phyloP scores from a whole-genome alignment of 2,113 vertebrate species.

The Seriola aureovittata region DNA sequence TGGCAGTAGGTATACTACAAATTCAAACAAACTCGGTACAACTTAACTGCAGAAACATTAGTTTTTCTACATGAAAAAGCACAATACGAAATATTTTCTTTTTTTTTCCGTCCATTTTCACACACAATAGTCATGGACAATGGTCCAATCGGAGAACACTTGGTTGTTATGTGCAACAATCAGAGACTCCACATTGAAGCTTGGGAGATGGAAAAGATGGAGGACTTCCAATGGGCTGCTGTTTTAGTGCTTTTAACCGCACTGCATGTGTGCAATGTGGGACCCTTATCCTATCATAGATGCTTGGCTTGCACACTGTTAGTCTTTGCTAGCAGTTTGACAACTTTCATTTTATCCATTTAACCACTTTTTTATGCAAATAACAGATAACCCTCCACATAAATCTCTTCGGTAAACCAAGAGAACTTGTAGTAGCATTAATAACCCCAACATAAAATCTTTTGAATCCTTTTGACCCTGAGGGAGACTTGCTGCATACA shows the following conservation, averaged over 20 bases:
- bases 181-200: not conserved
- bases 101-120: conserved; percentile 31
- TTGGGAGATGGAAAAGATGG: not conserved
- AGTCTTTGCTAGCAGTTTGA: conserved; percentile 5
- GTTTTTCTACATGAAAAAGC: conserved; percentile 30
- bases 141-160: conserved; percentile 6
- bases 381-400: conserved; percentile 4
- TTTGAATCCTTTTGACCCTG: conserved; percentile 23
- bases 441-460: conserved; percentile 21
- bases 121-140: conserved; percentile 22
- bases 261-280: not conserved
- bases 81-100: not conserved
- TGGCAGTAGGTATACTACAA: conserved; percentile 1
- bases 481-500: conserved; percentile 5
- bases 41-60: not conserved
- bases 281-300: too few relatives aligned
- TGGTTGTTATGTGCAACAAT: not conserved
- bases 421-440: conserved; percentile 3
- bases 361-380: not conserved
- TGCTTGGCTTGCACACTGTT: not conserved
- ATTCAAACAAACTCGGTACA: not conserved
- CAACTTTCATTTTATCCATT: conserved; percentile 8
- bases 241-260: not conserved
- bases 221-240: not conserved
- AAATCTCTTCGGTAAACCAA: conserved; percentile 20